phyloP scores from a whole-genome alignment of 2,888 invertebrate genomes.

The Heteropelma amictum region DNA sequence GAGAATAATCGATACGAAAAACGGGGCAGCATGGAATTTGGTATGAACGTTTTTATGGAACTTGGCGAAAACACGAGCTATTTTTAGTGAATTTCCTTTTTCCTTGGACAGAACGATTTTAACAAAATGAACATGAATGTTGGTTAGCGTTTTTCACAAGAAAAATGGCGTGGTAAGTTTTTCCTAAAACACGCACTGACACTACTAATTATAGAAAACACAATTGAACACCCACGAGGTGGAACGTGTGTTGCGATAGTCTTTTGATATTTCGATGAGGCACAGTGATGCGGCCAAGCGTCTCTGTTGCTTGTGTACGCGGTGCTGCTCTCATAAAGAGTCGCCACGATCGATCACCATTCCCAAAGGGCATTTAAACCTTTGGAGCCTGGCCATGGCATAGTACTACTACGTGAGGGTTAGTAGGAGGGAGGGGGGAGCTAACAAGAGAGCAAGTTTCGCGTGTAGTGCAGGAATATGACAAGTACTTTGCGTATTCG shows the following conservation, averaged over 20 bases:
- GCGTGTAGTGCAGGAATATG: constrained; percentile 10
- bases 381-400: constrained; percentile 46
- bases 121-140: too few species aligned
- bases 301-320: not conserved
- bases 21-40: too few species aligned
- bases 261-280: too few species aligned
- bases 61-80: too few species aligned
- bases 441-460: not conserved
- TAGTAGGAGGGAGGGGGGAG: not conserved
- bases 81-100: too few species aligned
- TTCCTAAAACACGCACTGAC: too few species aligned
- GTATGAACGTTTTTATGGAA: too few species aligned
- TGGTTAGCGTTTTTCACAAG: too few species aligned
- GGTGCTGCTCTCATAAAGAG: constrained; percentile 19
- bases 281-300: not conserved
- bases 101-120: too few species aligned
- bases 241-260: not conserved
- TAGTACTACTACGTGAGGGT: constrained; percentile 7
- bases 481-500: not conserved
- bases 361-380: constrained; percentile 41
- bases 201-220: too few species aligned
- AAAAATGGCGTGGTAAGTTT: too few species aligned
- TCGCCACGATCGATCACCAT: constrained; percentile 48
- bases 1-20: too few species aligned
- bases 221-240: not conserved